Evolutionary conservation across 2,113 vertebrate genomes (phyloP).

Genomic region (Cyanoramphus novaezelandiae): DNA sequence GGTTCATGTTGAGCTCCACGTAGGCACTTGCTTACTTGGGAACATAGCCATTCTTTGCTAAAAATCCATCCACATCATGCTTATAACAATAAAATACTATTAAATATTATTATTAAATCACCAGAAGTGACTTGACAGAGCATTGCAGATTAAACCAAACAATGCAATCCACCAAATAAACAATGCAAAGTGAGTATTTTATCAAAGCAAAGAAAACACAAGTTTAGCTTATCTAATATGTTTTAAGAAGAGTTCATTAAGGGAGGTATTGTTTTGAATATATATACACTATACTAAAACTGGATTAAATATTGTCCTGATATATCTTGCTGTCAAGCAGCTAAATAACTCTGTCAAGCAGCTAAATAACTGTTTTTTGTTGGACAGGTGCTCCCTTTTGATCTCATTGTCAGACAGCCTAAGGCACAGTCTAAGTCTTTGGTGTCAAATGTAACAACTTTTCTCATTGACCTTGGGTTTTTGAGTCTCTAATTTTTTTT

Average conservation of each 20-base stretch:
- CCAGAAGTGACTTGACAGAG: not conserved
- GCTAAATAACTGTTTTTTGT: not conserved
- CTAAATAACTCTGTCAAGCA: not conserved
- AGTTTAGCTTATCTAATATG: not conserved
- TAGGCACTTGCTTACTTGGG: too few species aligned
- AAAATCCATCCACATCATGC: too few species aligned
- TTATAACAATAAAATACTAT: not conserved
- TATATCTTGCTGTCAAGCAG: not conserved
- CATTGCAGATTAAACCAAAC: not conserved
- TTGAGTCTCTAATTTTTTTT: not conserved
- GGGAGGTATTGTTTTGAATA: not conserved
- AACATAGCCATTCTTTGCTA: too few species aligned
- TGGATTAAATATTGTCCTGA: not conserved
- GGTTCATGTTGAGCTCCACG: too few species aligned
- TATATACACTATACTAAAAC: not conserved
- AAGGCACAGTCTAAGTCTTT: not conserved
- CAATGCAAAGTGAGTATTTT: not conserved
- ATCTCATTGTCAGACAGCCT: not conserved
- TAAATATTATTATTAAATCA: not conserved
- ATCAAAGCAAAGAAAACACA: not conserved
- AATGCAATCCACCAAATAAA: not conserved
- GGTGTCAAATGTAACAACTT: fast-evolving
- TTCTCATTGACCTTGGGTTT: not conserved
- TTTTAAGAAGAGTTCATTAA: not conserved
- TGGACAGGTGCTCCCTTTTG: fast-evolving